phyloP scores from a whole-genome alignment of 2,113 vertebrate species.

The Trinectes maculatus region DNA sequence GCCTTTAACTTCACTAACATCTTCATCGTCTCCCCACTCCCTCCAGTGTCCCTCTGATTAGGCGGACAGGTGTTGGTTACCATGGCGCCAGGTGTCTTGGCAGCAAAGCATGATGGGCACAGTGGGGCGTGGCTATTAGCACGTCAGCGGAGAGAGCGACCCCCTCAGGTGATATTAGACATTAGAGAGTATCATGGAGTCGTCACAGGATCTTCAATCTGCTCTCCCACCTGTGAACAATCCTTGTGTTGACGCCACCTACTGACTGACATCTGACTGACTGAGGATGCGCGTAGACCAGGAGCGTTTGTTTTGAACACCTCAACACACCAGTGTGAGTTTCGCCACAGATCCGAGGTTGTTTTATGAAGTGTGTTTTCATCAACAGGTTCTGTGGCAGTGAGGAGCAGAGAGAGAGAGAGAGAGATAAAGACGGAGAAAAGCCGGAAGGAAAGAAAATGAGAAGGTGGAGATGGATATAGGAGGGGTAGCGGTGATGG shows the following conservation, averaged over 20 bases:
- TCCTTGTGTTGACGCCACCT: background rate
- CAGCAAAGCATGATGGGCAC: constrained; percentile 57
- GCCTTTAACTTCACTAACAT: constrained; percentile 56
- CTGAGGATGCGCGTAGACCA: background rate
- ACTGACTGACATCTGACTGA: background rate
- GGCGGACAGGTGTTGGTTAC: constrained; percentile 67
- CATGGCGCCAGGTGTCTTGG: constrained; percentile 71
- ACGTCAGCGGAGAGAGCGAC: constrained; percentile 3
- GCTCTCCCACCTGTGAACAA: constrained; percentile 10
- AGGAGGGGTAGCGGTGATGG: constrained; percentile 30
- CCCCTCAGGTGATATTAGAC: constrained; percentile 35
- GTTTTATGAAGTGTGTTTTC: too few species aligned
- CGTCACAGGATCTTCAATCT: constrained; percentile 21
- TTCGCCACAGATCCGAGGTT: too few species aligned
- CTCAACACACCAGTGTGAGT: too few species aligned
- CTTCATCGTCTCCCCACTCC: constrained; percentile 57
- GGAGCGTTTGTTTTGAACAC: too few species aligned
- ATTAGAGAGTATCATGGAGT: constrained; percentile 41
- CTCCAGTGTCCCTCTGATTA: constrained; percentile 67
- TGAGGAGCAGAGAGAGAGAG: constrained; percentile 36
- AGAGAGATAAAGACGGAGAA: constrained; percentile 8
- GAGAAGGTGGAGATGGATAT: constrained; percentile 34
- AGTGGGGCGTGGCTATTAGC: constrained; percentile 45
- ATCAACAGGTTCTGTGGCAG: constrained; percentile 66
- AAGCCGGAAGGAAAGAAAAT: constrained; percentile 28